phyloP scores from a whole-genome alignment of 2,888 invertebrate species.

The Drosophila basisetae region DNA sequence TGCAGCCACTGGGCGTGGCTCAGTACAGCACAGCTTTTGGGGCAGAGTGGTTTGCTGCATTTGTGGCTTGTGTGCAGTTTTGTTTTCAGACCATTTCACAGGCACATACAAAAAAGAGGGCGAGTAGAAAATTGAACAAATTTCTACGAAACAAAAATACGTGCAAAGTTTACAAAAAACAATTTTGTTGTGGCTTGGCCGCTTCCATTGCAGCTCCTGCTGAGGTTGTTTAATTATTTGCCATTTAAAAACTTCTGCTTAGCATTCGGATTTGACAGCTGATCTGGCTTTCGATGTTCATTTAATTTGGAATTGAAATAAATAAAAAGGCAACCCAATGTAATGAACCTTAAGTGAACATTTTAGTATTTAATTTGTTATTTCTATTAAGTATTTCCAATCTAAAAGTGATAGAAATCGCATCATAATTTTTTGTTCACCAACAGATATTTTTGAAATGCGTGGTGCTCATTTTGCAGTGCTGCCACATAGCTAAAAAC shows the following conservation, averaged over 20 bases:
- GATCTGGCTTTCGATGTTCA: neutral
- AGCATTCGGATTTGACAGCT: conserved; percentile 6
- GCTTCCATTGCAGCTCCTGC: conserved; percentile 40
- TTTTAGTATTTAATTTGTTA: neutral
- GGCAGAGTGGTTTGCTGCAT: conserved; percentile 37
- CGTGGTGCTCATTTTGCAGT: neutral
- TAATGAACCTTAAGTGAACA: neutral
- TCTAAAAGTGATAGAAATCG: neutral
- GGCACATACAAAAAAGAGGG: conserved; percentile 30
- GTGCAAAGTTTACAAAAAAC: conserved; percentile 77
- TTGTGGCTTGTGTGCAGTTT: conserved; percentile 62
- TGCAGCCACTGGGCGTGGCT: conserved; percentile 46
- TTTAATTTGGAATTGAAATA: neutral
- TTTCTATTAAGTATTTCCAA: neutral
- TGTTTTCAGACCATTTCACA: conserved; percentile 74
- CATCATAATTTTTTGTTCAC: no score
- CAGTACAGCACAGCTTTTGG: conserved; percentile 17
- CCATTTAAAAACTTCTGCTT: conserved; percentile 42
- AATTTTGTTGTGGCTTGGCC: conserved; percentile 56
- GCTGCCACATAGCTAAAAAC: conserved; percentile 30
- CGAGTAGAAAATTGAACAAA: conserved; percentile 47
- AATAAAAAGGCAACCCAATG: neutral
- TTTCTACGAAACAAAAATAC: conserved; percentile 68
- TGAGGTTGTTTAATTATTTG: conserved; percentile 71
- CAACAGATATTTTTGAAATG: conserved; percentile 9